Evolutionary conservation across 2,797 vertebrate species (phyloP).

Genomic region (Poliocrania exsul): DNA sequence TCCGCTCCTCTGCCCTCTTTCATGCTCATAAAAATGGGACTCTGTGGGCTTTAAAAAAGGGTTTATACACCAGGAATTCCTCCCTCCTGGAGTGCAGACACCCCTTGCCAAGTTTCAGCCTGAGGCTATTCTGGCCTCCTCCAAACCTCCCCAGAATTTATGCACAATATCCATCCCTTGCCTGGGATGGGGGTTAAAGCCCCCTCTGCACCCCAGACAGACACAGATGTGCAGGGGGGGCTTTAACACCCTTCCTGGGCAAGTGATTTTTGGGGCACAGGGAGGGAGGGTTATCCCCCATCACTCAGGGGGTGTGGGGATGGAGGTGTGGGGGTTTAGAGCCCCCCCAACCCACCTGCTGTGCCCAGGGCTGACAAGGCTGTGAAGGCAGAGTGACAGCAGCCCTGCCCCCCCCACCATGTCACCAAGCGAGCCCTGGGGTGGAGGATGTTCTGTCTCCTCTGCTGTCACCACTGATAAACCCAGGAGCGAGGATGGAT

Average conservation of each 20-base stretch:
- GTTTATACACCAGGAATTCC: neutral
- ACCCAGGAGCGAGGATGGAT: neutral
- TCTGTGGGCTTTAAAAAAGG: neutral
- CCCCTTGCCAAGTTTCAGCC: slow-evolving; percentile 1
- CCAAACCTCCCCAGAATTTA: neutral
- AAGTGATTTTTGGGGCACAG: neutral
- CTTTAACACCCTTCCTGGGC: neutral
- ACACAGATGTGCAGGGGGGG: neutral
- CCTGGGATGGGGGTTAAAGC: accelerated
- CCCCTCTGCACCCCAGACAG: neutral
- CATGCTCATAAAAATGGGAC: neutral
- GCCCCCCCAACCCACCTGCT: neutral
- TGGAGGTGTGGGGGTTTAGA: neutral
- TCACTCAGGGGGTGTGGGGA: accelerated
- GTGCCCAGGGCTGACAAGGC: neutral
- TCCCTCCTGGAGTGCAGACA: neutral
- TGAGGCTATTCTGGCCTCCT: neutral
- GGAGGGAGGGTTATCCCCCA: too few species aligned
- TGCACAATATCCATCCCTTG: neutral
- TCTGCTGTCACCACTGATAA: neutral
- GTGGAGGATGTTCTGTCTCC: neutral
- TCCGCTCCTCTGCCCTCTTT: slow-evolving; percentile 25
- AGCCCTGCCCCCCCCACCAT: neutral
- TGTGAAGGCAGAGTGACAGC: neutral
- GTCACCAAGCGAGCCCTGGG: neutral